Evolutionary conservation across 2,113 vertebrate genomes (phyloP), one percentile per base, ranked within the genome.

Genomic region (Oreochromis tanganicae): DNA sequence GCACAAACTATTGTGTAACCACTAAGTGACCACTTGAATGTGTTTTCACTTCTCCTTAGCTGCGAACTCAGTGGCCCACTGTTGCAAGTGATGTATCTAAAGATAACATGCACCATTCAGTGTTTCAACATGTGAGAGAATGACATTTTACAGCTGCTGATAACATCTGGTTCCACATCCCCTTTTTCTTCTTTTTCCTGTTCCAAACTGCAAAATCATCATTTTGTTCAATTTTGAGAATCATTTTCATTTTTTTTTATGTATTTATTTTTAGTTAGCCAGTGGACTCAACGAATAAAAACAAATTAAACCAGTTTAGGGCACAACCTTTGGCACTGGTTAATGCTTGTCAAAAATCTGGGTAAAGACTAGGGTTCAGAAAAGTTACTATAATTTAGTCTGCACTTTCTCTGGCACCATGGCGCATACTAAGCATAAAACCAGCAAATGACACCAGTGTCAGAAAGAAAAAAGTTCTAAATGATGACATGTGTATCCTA

Each of bases 21-120:
- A 41, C 50, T 63, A 73, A 85, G 91, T 81, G 29, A 84, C 52
- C 55, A 88, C 89, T 83, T 85, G 50, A 91, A 93, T 93, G 89
- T 91, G 73, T 71, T 95, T 95, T 96, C 95, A 71, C 92, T 96
- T 96, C 95, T 88, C 80, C 71, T 87, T 82, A 61, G 83, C n/a
- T 11, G 24, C 6, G 13, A 85, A 86, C 36, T 83, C 68, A 52
- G 43, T 32, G 63, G 12, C 5, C 12, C 81, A 27, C 7, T 73
- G 85, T 19, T 83, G 85, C 43, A 86, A 89, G 68, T 9, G 43
- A 80, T 46, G 57, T 38, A 81, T 12, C 81, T 85, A 88, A 81
- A 89, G 61, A 91, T 89, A 93, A 79, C 14, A 9, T 14, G 3
- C 11, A 13, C 43, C 79, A 46, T 80, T 36, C 66, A 85, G 71